Conservation (phyloP, 2,797 vertebrate genomes). For the Argya squamiceps region DNA sequence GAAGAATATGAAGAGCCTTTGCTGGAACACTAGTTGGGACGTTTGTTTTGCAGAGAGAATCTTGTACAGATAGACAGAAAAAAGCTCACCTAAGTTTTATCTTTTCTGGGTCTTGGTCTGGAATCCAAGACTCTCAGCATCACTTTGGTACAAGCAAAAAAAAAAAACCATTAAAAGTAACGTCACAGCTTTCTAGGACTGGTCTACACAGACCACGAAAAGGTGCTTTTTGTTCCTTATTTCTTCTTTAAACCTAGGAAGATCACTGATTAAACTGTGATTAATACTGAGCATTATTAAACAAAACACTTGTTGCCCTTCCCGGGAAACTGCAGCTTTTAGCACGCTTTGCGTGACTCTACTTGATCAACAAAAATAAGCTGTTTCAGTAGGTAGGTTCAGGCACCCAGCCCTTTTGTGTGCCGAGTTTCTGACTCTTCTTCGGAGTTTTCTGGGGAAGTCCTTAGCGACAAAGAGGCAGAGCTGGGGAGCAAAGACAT, state of each 20-base stretch:
- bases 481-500: neutral
- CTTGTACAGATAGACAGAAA: neutral
- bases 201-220: fast-evolving
- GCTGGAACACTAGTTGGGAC: neutral
- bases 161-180: neutral
- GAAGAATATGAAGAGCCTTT: neutral
- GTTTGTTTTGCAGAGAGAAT: neutral
- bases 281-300: neutral
- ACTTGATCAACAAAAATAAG: neutral
- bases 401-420: neutral
- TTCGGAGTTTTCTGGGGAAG: neutral
- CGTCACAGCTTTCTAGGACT: neutral
- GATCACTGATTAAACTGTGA: neutral
- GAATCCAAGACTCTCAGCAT: neutral
- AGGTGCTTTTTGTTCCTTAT: neutral
- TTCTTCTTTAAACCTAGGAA: neutral
- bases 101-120: neutral
- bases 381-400: neutral
- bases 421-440: neutral
- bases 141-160: neutral
- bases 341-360: neutral
- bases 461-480: neutral
- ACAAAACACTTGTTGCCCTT: neutral
- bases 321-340: neutral
- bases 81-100: neutral